A percentile compares a stretch with the other conserved stretches of the same genome.
phyloP scores from a whole-genome alignment of 2,888 invertebrate genomes.

The Tiliacea aurago region DNA sequence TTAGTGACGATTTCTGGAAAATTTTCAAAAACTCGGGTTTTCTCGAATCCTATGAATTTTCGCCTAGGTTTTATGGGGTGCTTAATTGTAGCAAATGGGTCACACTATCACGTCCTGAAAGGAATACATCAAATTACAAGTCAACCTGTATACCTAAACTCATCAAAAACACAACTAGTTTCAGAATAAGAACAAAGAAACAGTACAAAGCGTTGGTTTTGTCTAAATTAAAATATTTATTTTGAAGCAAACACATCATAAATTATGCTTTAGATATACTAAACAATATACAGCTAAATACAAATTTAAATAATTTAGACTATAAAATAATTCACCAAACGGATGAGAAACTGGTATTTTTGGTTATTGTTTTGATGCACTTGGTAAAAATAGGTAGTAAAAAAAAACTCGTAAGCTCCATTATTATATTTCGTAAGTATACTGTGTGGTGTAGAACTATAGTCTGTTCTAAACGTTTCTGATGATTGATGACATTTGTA shows the following conservation, averaged over 20 bases:
- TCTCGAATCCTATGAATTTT: no score
- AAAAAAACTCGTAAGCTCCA: no score
- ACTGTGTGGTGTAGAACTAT: background rate
- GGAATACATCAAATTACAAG: no score
- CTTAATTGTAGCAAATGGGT: no score
- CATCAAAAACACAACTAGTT: no score
- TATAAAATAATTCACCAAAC: conserved; percentile 17
- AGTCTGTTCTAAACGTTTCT: background rate
- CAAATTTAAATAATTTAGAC: conserved; percentile 4
- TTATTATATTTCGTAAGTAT: background rate
- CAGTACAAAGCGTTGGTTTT: background rate
- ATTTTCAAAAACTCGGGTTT: no score
- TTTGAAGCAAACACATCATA: conserved; percentile 9
- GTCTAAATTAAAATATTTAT: conserved; percentile 8
- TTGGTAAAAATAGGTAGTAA: background rate
- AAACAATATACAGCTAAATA: background rate
- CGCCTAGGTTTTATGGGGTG: no score
- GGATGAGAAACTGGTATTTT: conserved; percentile 15
- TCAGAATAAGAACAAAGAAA: background rate
- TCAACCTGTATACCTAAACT: no score
- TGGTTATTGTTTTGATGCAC: background rate
- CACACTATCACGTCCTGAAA: no score
- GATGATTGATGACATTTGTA: no score
- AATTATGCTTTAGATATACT: background rate
- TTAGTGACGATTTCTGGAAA: no score